Conservation (phyloP, 2,113 vertebrate genomes). For the Colossoma macropomum region DNA sequence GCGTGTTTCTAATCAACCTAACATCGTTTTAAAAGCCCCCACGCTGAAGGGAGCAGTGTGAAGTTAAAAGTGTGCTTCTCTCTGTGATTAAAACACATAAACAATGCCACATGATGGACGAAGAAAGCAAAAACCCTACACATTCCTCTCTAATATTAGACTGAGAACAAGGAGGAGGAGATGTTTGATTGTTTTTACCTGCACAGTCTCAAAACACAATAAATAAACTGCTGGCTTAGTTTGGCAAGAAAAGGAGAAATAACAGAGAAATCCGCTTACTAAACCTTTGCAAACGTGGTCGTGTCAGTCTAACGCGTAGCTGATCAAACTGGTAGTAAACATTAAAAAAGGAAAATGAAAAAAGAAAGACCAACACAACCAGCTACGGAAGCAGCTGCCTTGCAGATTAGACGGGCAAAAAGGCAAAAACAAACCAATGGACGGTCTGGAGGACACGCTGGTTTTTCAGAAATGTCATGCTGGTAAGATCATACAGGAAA, state of each 20-base stretch:
- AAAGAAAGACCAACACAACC: background rate
- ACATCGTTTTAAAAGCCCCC: background rate
- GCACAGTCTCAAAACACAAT: background rate
- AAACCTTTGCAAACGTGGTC: background rate
- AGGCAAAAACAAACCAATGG: background rate
- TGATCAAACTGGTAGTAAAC: background rate
- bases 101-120: background rate
- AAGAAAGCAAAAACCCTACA: background rate
- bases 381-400: background rate
- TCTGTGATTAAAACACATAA: background rate
- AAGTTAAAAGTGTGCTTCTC: background rate
- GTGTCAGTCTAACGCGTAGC: background rate
- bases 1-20: constrained; percentile 11
- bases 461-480: background rate
- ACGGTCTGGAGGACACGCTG: background rate
- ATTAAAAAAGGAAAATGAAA: background rate
- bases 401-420: background rate
- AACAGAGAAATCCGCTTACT: too few relatives aligned
- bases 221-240: too few relatives aligned
- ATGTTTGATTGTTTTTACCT: background rate
- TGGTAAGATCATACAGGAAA: constrained; percentile 26
- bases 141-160: constrained; percentile 17
- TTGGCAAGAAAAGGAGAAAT: too few relatives aligned
- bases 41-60: background rate
- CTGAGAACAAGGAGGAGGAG: background rate